Evolutionary conservation across 2,888 invertebrate species (phyloP).

Genomic region (Brenthis hecate): DNA sequence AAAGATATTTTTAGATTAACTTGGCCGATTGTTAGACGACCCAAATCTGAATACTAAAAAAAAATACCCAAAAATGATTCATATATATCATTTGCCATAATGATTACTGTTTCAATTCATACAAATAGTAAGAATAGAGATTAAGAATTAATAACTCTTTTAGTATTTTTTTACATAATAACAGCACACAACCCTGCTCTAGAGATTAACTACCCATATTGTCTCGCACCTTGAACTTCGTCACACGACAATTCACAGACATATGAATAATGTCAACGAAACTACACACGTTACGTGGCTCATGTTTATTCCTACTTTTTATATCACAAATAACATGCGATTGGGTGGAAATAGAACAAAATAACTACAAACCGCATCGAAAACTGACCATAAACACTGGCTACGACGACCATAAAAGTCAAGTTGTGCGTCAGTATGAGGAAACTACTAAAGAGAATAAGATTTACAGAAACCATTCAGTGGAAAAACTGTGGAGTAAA

Average conservation of each 20-base stretch:
- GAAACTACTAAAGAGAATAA: slow-evolving; percentile 41
- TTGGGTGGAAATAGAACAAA: slow-evolving; percentile 75
- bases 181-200: slow-evolving; percentile 10
- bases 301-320: slow-evolving; percentile 46
- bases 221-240: slow-evolving; percentile 37
- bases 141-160: neutral
- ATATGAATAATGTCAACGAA: slow-evolving; percentile 12
- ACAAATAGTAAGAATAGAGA: no score
- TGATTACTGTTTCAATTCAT: no score
- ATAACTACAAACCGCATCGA: slow-evolving; percentile 53
- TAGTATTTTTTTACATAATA: neutral
- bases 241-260: slow-evolving; percentile 55
- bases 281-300: slow-evolving; percentile 37
- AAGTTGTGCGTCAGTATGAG: slow-evolving; percentile 22
- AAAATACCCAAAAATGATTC: no score
- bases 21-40: no score
- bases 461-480: slow-evolving; percentile 53
- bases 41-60: no score
- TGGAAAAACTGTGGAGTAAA: slow-evolving; percentile 47
- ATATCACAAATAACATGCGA: slow-evolving; percentile 53
- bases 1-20: no score
- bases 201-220: neutral
- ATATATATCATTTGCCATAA: no score
- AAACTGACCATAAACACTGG: slow-evolving; percentile 2
- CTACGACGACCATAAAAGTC: neutral